Evolutionary conservation across 2,113 vertebrate species (phyloP), one percentile per base, ranked within the genome.

Genomic region (Haemorhous mexicanus): DNA sequence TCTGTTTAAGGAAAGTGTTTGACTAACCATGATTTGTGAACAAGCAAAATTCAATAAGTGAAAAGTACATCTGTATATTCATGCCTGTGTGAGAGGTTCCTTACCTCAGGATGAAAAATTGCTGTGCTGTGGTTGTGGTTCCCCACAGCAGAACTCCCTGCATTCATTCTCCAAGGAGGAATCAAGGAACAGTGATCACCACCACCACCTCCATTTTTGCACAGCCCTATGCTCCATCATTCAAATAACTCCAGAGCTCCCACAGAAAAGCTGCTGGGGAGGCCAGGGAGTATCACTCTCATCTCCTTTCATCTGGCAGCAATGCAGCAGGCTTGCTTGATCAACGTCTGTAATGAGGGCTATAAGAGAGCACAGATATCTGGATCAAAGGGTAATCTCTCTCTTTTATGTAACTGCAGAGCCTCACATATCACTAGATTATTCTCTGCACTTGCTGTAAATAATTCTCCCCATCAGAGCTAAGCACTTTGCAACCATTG

Each of bases 351-450:
- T 88, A 93, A 90, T 74, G 93, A 95, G 87, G 75, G 53, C 82
- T 85, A 11, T 88, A 82, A 59, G 91, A 89, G 43, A 49, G 74
- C 75, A 85, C 50, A 80, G 78, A 55, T 83, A 95, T 67, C 94
- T 94, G 95, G 92, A 95, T 95, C 91, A 95, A 95, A 95, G 87
- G 87, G 64, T 79, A 93, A 92, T 95, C 82, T 90, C 87, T 92
- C 89, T 94, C 93, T 88, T 95, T 95, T 91, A 93, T 93, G 79
- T 93, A 94, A 87, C 90, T 94, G 82, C 18, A 23, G 90, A 91
- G 63, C 55, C 72, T 90, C 85, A 95, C 78, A 77, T 68, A 91
- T 93, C 87, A 84, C 61, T 58, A 44, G 87, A 85, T 95, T 90
- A 90, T 94, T 94, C 72, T 84, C 85, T 90, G 75, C 55, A 23